These are phyloP conservation scores for Melanitta fusca DNA, from an alignment of 2,797 vertebrate genomes.

Conservation along the genomic window DNA sequence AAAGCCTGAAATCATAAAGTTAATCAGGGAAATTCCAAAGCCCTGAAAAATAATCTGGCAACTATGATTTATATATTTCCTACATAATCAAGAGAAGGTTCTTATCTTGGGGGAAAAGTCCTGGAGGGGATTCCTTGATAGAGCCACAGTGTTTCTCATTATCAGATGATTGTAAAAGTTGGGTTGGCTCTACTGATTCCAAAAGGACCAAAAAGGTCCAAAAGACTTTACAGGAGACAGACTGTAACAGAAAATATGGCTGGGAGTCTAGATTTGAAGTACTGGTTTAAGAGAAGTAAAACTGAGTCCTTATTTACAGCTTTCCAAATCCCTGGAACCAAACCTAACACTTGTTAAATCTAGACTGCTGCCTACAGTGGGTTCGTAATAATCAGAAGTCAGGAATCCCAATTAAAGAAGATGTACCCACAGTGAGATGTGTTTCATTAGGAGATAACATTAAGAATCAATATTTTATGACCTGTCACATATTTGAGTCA, in stretches of 20 bases:
- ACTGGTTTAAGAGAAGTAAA: neutral
- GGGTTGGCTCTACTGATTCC: neutral
- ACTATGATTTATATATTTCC: neutral
- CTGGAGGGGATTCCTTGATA: neutral
- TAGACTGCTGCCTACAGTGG: neutral
- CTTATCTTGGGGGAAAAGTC: neutral
- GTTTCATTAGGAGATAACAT: conserved; percentile 26
- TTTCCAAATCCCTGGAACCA: neutral
- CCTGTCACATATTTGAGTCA: conserved; percentile 45
- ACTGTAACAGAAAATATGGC: neutral
- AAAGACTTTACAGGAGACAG: neutral
- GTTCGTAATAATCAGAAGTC: neutral
- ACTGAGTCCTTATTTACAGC: neutral
- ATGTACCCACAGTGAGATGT: neutral
- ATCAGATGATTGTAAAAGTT: neutral
- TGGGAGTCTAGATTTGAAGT: neutral
- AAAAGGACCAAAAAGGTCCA: neutral
- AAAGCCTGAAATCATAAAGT: neutral
- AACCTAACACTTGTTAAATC: neutral
- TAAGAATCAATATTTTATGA: conserved; percentile 55
- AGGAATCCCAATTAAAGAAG: neutral
- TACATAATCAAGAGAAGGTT: neutral
- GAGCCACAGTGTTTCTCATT: neutral
- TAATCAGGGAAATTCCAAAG: neutral
- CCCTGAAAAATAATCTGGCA: neutral